phyloP scores from a whole-genome alignment of 2,113 vertebrate species.

The Elgaria multicarinata region DNA sequence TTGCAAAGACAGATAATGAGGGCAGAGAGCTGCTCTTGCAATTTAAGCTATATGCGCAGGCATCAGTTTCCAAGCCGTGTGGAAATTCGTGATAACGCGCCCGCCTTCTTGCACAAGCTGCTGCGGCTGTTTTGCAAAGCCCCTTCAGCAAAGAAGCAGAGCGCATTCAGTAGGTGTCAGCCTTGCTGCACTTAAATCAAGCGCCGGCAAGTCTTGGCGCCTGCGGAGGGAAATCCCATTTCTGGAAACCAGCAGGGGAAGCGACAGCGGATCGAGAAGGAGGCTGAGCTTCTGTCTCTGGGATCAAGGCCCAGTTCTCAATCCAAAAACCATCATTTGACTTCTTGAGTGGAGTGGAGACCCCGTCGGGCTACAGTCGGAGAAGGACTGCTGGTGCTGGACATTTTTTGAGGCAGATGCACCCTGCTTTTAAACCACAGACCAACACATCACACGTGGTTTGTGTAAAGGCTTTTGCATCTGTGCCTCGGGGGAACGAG shows the following conservation, averaged over 20 bases:
- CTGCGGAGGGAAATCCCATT: not conserved
- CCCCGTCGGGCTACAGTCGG: not conserved
- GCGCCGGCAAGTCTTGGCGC: not conserved
- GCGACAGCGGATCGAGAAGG: not conserved
- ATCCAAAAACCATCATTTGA: not conserved
- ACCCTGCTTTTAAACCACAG: not conserved
- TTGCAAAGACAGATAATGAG: not conserved
- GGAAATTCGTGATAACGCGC: not conserved
- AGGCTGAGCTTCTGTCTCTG: not conserved
- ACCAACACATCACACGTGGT: rapidly evolving
- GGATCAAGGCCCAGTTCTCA: not conserved
- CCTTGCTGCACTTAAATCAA: not conserved
- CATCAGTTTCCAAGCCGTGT: rapidly evolving
- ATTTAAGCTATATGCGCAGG: not conserved
- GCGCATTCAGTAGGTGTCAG: not conserved
- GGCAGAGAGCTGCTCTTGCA: too few species aligned
- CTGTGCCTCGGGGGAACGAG: not conserved
- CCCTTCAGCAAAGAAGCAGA: not conserved
- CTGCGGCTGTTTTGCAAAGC: not conserved
- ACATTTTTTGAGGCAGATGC: not conserved
- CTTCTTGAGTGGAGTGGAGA: not conserved
- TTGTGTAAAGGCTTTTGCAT: not conserved
- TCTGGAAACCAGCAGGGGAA: not conserved
- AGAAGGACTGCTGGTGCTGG: not conserved
- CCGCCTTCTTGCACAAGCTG: rapidly evolving